Percentiles rank a stretch among this genome's conserved stretches.
Conservation (phyloP, 2,113 vertebrate species). For the Labeo catla region DNA sequence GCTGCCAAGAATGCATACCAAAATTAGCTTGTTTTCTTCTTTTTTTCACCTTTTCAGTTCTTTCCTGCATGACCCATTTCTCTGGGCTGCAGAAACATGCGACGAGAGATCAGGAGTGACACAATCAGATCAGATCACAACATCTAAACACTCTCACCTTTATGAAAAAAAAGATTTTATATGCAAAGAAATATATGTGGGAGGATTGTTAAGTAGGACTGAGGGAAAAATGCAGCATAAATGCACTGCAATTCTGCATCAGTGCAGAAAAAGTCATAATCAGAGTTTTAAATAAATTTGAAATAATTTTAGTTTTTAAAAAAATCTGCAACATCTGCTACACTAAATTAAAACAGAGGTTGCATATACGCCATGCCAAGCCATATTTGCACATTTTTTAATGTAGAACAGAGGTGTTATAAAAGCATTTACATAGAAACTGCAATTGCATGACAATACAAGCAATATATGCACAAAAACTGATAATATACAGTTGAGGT, state of each 20-base stretch:
- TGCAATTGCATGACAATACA: neutral
- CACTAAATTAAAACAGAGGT: neutral
- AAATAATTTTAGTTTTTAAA: neutral
- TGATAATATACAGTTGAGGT: neutral
- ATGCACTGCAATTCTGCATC: neutral
- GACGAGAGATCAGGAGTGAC: constrained; percentile 32
- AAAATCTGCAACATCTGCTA: neutral
- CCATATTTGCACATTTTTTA: neutral
- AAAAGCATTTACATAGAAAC: neutral
- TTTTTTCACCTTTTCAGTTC: constrained; percentile 28
- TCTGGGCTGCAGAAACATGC: constrained; percentile 44
- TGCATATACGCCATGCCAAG: neutral
- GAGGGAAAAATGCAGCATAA: neutral
- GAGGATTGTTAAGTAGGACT: constrained; percentile 9
- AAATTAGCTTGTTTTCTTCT: constrained; percentile 38
- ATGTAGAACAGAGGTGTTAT: neutral
- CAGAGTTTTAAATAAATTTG: neutral
- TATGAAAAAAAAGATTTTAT: neutral
- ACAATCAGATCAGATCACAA: constrained; percentile 40
- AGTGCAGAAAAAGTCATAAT: neutral
- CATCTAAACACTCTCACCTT: constrained; percentile 29
- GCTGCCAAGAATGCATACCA: constrained; percentile 17
- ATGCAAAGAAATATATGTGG: constrained; percentile 3
- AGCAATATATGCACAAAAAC: neutral
- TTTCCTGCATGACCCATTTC: constrained; percentile 58